Evolutionary conservation across 2,113 vertebrate genomes (phyloP).

Genomic region (Malurus elegans): DNA sequence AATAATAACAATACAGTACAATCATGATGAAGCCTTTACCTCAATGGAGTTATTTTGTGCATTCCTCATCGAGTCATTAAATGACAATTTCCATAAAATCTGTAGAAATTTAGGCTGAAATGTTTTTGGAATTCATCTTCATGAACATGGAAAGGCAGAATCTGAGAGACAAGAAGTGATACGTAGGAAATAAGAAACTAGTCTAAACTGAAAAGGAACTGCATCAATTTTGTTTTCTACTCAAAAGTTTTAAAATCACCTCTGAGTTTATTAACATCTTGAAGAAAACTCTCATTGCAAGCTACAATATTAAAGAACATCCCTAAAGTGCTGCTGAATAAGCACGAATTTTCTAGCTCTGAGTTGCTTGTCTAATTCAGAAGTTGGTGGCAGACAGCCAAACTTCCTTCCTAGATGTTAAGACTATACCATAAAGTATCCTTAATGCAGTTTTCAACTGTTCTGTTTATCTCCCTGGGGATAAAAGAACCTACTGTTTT

Average conservation of each 20-base stretch:
- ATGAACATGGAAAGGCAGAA: neutral
- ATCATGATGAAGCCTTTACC: neutral
- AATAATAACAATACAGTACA: neutral
- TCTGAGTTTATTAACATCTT: neutral
- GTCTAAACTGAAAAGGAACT: neutral
- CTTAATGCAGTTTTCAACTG: conserved; percentile 67
- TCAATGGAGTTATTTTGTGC: neutral
- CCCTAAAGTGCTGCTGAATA: conserved; percentile 27
- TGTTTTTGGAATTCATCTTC: neutral
- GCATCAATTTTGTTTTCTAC: neutral
- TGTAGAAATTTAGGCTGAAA: neutral
- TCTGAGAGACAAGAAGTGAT: neutral
- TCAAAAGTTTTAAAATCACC: neutral
- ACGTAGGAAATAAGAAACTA: neutral
- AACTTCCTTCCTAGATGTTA: conserved; percentile 56
- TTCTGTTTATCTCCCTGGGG: conserved; percentile 69
- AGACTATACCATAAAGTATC: conserved; percentile 64
- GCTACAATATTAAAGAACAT: conserved; percentile 33
- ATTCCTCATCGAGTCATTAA: neutral
- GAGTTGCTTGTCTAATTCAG: conserved; percentile 21
- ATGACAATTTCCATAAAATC: neutral
- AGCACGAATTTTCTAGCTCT: neutral
- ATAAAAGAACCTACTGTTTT: conserved; percentile 66
- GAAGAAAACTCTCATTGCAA: neutral
- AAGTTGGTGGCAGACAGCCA: conserved; percentile 30